Evolutionary conservation across 2,888 invertebrate genomes (phyloP), one percentile per base, ranked within the genome.

Genomic region (Andrena minutula): DNA sequence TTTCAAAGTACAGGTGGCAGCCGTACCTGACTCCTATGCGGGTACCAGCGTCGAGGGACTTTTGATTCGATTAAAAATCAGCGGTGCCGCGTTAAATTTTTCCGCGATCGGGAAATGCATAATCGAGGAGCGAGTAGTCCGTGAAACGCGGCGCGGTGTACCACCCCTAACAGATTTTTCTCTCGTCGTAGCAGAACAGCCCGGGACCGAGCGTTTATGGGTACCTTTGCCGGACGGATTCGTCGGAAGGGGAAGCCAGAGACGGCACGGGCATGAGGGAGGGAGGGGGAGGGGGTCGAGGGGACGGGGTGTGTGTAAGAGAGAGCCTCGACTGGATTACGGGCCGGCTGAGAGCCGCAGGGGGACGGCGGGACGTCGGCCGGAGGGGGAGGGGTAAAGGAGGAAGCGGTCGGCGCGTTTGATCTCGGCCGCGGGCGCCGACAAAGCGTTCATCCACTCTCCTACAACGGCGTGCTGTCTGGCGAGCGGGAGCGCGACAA

Each of bases 351-450:
- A 60, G 79, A 79, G 77, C 70, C 72, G 78, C 70, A 79, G 75
- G 83, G 86, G 74, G 87, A 83, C 85, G 85, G 89, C 87, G 89
- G 79, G 84, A 84, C 16, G 41, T 89, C 87, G 89, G 90, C 91
- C 92, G 92, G 93, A 90, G 81, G 77, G 72, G 74, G 77, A 68
- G 82, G 74, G 83, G 86, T 72, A 87, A 83, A 86, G 85, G 89
- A 88, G 89, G 80, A 85, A 84, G 89, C 87, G 89, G 90, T 91
- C 92, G 92, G 93, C 90, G 89, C 91, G 90, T 92, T 93, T 93
- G 93, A 92, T 93, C 91, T 93, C 89, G 75, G 92, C 93, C 92
- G 92, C 93, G 93, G 93, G 93, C 93, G 92, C 93, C 93, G 92
- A 92, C 92, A 92, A 93, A 93, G 92, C 92, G 88, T 88, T 89